Base-by-base conservation (phyloP, 2,888 invertebrate genomes). In the Drosophila falleni region DNA sequence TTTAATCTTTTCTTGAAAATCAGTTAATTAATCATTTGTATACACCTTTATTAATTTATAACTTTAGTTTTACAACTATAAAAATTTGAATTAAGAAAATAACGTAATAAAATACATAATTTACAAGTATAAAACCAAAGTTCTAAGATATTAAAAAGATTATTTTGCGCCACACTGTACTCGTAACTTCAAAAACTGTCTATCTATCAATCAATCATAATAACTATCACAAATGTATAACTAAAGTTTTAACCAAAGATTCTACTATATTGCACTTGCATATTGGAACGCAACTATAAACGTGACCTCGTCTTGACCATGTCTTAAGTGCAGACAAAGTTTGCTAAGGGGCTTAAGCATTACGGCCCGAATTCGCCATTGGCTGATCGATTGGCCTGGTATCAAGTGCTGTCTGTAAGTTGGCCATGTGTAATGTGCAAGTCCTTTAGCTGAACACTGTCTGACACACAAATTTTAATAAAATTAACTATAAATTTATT, bases 381-480 rank as follows among this genome's bases (percentile, higher is more conserved):
- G 80, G 69, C 56, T 87, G 68, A 54, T 60, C 49, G 55, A 44
- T 59, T 76, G 68, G 63, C 69, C 66, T 31, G 49, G 41, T 50
- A 33, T 64, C 47, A 55, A 71, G 31, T 74, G 85, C 66, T 85
- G 81, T 58, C 78, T 80, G 87, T 89, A 88, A 88, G 88, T 89
- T 71, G 78, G 78, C 74, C 67, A n/a, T 33, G 13, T 74, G 78
- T 67, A 71, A 76, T 78, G 83, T 88, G 71, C 68, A 65, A 77
- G 76, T 79, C 71, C 71, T 60, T 75, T 69, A 69, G 77, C 78
- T 73, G 50, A 78, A 66, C 73, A 75, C 75, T 72, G 74, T 65
- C 71, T 67, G 51, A 44, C 55, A 49, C 37, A 15, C n/a, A 56
- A 56, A 47, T 5, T 42, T 19, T 0, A 5, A 26, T 42, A 9